Conservation (phyloP, 2,797 vertebrate species). For the Peromyscus melanophrys region DNA sequence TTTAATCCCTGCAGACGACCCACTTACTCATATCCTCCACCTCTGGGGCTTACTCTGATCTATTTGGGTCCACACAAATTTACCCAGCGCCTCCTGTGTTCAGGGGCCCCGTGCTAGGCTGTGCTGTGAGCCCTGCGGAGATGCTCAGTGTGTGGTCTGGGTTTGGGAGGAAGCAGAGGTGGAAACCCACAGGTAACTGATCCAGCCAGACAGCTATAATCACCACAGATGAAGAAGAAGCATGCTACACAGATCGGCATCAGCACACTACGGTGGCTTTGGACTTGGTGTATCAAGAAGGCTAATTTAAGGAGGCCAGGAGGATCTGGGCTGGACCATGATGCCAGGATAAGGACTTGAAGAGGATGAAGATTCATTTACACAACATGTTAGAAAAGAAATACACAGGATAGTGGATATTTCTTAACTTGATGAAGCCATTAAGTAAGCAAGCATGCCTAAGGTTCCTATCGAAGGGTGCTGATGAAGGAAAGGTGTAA, state of each 20-base stretch:
- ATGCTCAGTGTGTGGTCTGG: background rate
- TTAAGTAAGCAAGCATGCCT: background rate
- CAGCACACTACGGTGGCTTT: background rate
- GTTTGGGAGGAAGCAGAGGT: background rate
- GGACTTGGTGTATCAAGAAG: background rate
- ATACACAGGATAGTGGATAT: background rate
- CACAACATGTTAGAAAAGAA: conserved; percentile 28
- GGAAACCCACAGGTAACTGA: background rate
- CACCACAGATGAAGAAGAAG: background rate
- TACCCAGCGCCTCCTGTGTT: conserved; percentile 45
- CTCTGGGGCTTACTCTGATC: conserved; percentile 53
- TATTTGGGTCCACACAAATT: conserved; percentile 59
- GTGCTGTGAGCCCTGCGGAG: background rate
- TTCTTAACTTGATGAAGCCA: conserved; percentile 7
- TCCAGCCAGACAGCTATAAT: background rate
- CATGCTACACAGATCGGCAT: background rate
- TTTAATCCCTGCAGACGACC: conserved; percentile 38
- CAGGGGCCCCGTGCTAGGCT: background rate
- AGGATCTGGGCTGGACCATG: conserved; percentile 2
- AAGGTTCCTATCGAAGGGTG: conserved; percentile 20
- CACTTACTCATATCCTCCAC: conserved; percentile 26
- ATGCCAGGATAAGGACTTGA: conserved; percentile 16
- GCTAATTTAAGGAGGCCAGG: conserved; percentile 25
- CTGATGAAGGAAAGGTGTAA: background rate
- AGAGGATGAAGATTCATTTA: conserved; percentile 60